Evolutionary conservation across 2,113 vertebrate genomes (phyloP), one percentile per base, ranked within the genome.

Genomic region (Sitta europaea): DNA sequence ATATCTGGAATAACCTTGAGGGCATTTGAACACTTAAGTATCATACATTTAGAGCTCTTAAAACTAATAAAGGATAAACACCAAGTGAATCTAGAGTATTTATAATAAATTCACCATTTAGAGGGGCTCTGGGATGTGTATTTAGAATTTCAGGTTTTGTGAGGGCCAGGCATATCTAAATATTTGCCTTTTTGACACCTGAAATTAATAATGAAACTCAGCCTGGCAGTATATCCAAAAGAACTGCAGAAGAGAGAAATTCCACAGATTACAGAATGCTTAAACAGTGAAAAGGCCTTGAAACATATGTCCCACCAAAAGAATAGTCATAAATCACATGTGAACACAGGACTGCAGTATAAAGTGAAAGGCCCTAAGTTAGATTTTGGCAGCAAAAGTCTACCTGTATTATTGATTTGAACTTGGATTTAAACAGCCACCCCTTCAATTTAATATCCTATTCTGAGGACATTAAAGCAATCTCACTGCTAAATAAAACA

Each of bases 331-430:
- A 98, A 98, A 98, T 97, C 94, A 94, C 33, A 57, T 18, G 59
- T 2, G 15, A 96, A 89, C 51, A 72, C 12, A 86, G 66, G 43
- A 93, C 88, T 84, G 88, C 58, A 59, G 89, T 57, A 66, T n/a
- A n/a, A 97, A 97, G 85, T 74, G 72, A 92, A 92, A 94, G 92
- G 83, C 88, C 71, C 10, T 35, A 63, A n/a, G 91, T 94, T 58
- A 82, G 91, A 91, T 90, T 96, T 96, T 86, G 92, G 80, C 94
- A 96, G 83, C 54, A 27, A 93, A 96, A 91, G 42, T 54, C 55
- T 76, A 94, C 96, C 96, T 96, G 84, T 86, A 78, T 96, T 97
- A 97, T 95, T 97, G 97, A 98, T 98, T 97, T 97, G 96, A 97
- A 97, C 95, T 91, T 86, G 65, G 91, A 71, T 88, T 92, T 86